phyloP scores from a whole-genome alignment of 2,113 vertebrate species.

The Catagonus wagneri region DNA sequence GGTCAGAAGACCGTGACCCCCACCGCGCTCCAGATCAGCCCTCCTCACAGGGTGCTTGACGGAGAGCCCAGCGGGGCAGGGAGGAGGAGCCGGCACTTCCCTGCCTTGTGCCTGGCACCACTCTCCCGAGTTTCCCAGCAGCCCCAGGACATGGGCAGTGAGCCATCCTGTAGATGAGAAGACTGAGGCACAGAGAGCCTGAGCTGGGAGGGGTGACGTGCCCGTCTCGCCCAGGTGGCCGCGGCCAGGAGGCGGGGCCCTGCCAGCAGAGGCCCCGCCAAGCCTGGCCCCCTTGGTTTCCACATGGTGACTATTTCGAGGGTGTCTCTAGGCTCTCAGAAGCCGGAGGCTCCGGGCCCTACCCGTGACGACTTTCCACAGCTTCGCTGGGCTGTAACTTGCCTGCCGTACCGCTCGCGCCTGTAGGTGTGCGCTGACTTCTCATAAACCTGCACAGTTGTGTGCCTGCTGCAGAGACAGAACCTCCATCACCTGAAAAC shows the following conservation, averaged over 20 bases:
- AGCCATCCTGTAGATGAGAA: background rate
- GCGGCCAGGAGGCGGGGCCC: background rate
- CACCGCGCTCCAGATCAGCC: background rate
- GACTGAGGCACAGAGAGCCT: background rate
- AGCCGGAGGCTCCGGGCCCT: background rate
- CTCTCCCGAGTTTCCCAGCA: background rate
- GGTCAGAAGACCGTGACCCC: background rate
- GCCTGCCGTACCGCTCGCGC: background rate
- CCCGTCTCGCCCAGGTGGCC: accelerated
- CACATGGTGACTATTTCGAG: accelerated
- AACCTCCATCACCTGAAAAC: background rate
- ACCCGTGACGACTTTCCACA: background rate
- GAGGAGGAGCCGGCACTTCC: background rate
- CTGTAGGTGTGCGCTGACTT: background rate
- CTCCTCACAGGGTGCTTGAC: accelerated
- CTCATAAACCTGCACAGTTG: background rate
- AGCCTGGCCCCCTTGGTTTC: too few relatives aligned
- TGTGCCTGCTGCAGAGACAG: background rate
- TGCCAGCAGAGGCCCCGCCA: accelerated
- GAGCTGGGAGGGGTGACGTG: accelerated
- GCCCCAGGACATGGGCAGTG: accelerated
- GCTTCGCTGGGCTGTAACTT: background rate
- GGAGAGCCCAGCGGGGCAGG: background rate
- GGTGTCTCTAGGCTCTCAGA: background rate
- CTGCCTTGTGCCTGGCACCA: background rate